Base-by-base conservation (phyloP, 2,888 invertebrate species). In the Tetanocera ferruginea region DNA sequence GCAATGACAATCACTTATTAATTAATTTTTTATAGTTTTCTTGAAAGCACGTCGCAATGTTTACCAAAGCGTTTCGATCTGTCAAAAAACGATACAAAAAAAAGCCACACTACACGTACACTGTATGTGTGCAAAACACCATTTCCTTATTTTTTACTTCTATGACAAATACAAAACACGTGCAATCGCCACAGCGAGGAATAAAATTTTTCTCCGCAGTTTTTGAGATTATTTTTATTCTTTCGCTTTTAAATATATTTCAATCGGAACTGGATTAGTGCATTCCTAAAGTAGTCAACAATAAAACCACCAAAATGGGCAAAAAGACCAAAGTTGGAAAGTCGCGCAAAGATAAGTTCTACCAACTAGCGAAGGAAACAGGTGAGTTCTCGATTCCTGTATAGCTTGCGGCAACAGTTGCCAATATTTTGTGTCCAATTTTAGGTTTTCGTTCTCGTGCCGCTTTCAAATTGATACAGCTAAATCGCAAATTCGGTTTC, bases 401-500 rank as follows among this genome's bases (percentile, higher is more conserved):
- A n/a, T 34, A 55, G 17, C 19, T 25, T 19, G 14, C 0, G 11
- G 19, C 57, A 52, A 4, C 9, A 17, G 9, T 25, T 43, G 31
- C 8, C 51, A 8, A 17, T 19, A 43, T 60, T 5, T 67, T 69
- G 67, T 19, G 23, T 14, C 67, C 19, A 3, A 37, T 25, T 77
- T 43, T 87, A 97, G 98, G 99, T 84, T 99, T 94, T 90, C 93
- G 99, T 83, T 98, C 99, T 82, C 94, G 99, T 91, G 98, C 99
- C 85, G 98, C 99, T n/a, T 99, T 99, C 91, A 99, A 99, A 88
- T 93, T 99, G 83, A 97, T 99, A 81, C 99, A 99, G 88, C 90
- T 99, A 73, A 99, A 99, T 90, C 93, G 98, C 81, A 98, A 98
- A 89, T 99, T 97, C 91, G 97, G 97, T 75, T 99, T 99, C 90